These are phyloP conservation scores for Centropristis striata DNA, from an alignment of 2,113 vertebrate species.

Conservation along the genomic window DNA sequence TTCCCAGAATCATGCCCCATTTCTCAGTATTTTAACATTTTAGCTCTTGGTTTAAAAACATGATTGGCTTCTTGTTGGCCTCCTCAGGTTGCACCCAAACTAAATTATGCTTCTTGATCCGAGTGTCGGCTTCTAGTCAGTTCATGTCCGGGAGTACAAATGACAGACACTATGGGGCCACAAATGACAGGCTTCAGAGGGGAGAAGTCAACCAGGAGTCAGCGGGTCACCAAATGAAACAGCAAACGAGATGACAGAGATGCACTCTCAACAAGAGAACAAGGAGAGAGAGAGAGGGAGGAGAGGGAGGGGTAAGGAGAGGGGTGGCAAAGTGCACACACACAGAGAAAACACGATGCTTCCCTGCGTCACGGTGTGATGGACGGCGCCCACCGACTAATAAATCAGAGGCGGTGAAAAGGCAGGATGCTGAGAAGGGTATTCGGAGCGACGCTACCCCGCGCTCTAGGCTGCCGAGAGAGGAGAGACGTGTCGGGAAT, in stretches of 20 bases:
- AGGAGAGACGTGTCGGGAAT: constrained; percentile 74
- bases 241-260: constrained; percentile 64
- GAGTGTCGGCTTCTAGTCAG: constrained; percentile 56
- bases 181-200: constrained; percentile 58
- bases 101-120: constrained; percentile 34
- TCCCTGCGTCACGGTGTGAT: constrained; percentile 69
- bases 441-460: constrained; percentile 58
- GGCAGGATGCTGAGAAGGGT: constrained; percentile 78
- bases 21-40: constrained; percentile 4
- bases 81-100: constrained; percentile 25
- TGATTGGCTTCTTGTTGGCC: background rate
- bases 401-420: constrained; percentile 78
- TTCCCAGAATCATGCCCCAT: background rate
- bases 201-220: constrained; percentile 50
- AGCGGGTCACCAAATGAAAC: constrained; percentile 48
- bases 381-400: constrained; percentile 67
- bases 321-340: constrained; percentile 34
- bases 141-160: constrained; percentile 52
- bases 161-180: constrained; percentile 36
- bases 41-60: constrained; percentile 13
- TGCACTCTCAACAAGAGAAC: constrained; percentile 46
- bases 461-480: constrained; percentile 42
- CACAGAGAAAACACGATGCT: constrained; percentile 69
- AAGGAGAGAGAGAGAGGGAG: background rate
- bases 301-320: background rate